Base-by-base conservation (phyloP, 92 coral and sea anemone species). In the Umimayanthus kanabou region DNA sequence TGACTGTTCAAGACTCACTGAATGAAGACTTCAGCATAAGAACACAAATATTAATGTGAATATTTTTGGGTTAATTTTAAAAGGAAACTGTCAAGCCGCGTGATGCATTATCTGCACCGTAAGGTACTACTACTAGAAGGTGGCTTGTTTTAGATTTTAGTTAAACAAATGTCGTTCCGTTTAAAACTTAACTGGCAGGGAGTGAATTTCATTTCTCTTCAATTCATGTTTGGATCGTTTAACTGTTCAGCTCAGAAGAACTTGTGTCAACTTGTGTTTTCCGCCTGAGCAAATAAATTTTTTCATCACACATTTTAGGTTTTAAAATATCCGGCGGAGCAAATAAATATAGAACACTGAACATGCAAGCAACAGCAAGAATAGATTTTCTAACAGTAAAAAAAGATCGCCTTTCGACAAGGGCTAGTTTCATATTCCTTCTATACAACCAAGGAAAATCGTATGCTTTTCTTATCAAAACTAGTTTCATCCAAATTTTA, bases 191-290 rank as follows among this genome's bases (percentile, higher is more conserved):
- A 61, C 69, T 61, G 26, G 26, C n/a, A 22, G 8, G 79, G 14
- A 18, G 45, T 9, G 26, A 39, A 20, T n/a, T 6, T 14, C 1
- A 75, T 37, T 43, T 23, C 28, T 39, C 1, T 33, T 75, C 79
- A 9, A 25, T 6, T 73, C 78, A 37, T 40, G 22, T 8, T 18
- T 33, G 39, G 26, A 25, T 2, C 20, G 58, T 53, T 53, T 53
- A 53, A 53, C 14, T 15, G 18, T 53, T 53, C 20, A 53, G 58
- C 69, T 61, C 69, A 61, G 26, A 75, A 22, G 9, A 18, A 4
- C 79, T 75, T 33, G 28, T 75, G 53, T 75, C 53, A 75, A 75
- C 79, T 75, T 39, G 9, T 39, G n/a, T 75, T 39, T 37, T 37
- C 50, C 79, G 79, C 45, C 23, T 22, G 53, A 37, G 79, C 45